Evolutionary conservation across 2,797 vertebrate genomes (phyloP).

Genomic region (Heterohyrax brucei): DNA sequence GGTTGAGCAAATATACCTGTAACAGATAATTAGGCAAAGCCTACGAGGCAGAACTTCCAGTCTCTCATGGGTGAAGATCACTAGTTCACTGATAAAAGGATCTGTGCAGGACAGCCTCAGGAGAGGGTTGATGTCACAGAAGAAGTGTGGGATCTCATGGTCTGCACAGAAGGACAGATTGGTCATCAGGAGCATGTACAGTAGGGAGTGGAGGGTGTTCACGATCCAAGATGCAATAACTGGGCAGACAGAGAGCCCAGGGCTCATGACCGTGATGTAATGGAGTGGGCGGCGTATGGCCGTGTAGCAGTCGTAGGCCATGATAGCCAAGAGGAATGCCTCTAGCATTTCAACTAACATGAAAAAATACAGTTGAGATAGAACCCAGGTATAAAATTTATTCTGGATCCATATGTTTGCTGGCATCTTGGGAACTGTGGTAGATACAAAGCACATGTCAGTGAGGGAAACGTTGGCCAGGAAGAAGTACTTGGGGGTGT

Average conservation of each 20-base stretch:
- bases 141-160: conserved; percentile 71
- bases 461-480: conserved; percentile 52
- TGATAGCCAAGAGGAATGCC: conserved; percentile 57
- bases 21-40: conserved; percentile 67
- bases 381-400: conserved; percentile 49
- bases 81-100: conserved; percentile 51
- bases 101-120: conserved; percentile 76
- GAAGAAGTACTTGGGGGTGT: conserved; percentile 63
- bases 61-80: conserved; percentile 35
- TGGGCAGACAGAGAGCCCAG: conserved; percentile 59
- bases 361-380: conserved; percentile 66
- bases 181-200: conserved; percentile 65
- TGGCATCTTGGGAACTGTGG: conserved; percentile 71
- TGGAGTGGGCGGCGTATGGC: conserved; percentile 73
- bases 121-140: conserved; percentile 77
- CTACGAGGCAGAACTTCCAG: conserved; percentile 49
- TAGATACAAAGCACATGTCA: conserved; percentile 66
- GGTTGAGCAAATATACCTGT: conserved; percentile 8
- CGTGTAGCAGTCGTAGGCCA: conserved; percentile 60
- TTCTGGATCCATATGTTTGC: conserved; percentile 51
- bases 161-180: conserved; percentile 71
- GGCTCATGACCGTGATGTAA: conserved; percentile 67
- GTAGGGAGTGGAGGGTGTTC: conserved; percentile 44
- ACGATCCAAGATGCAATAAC: conserved; percentile 56
- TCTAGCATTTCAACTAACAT: conserved; percentile 64